A percentile compares a stretch with the other conserved stretches of the same genome.
phyloP scores from a whole-genome alignment of 2,888 invertebrate species.

The Aspidiotus destructor region DNA sequence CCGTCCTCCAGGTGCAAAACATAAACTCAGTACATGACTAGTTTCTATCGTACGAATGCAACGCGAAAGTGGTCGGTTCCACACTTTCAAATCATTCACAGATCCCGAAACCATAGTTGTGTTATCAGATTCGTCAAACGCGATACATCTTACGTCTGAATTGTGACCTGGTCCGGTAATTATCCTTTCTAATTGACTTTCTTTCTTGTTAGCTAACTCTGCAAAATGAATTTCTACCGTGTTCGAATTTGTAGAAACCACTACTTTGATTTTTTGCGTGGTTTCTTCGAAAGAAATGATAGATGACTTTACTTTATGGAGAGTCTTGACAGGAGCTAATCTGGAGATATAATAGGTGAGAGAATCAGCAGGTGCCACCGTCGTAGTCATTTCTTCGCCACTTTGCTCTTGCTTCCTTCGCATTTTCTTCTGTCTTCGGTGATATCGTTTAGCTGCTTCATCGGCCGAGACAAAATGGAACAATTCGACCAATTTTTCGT shows the following conservation, averaged over 20 bases:
- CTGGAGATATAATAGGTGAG: conserved; percentile 65
- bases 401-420: conserved; percentile 46
- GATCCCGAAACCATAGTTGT: conserved; percentile 77
- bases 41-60: conserved; percentile 60
- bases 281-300: conserved; percentile 49
- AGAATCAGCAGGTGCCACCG: conserved; percentile 7
- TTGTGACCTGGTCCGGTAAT: conserved; percentile 73
- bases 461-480: conserved; percentile 69
- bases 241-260: conserved; percentile 44
- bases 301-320: conserved; percentile 52
- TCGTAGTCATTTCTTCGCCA: neutral
- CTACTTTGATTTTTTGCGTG: conserved; percentile 9
- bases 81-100: conserved; percentile 79
- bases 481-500: conserved; percentile 55
- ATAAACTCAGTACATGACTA: conserved; percentile 59
- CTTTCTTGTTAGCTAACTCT: conserved; percentile 46
- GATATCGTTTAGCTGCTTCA: conserved; percentile 58
- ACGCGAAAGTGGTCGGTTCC: conserved; percentile 63
- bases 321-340: conserved; percentile 54
- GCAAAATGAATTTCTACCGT: conserved; percentile 60
- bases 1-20: conserved; percentile 83
- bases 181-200: conserved; percentile 53
- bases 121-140: conserved; percentile 80
- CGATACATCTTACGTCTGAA: conserved; percentile 73
- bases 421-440: conserved; percentile 69